Percentiles rank a stretch among this genome's conserved stretches.
Conservation (phyloP, 2,113 vertebrate species). For the Neopipo cinnamomea region DNA sequence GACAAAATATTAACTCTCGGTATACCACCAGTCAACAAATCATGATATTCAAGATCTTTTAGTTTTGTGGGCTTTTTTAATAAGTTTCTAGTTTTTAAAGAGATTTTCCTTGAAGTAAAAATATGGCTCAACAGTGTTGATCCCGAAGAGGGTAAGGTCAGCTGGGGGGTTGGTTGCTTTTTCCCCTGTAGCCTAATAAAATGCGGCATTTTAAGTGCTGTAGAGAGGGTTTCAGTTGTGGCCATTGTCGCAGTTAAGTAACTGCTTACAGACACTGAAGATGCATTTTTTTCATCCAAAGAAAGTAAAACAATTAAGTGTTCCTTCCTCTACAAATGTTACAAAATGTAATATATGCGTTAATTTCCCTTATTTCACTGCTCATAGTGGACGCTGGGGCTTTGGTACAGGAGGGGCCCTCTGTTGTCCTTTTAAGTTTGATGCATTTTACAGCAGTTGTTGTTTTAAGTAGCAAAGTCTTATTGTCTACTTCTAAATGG, state of each 20-base stretch:
- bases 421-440: background rate
- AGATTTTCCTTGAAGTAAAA: background rate
- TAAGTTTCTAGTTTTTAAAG: background rate
- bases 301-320: background rate
- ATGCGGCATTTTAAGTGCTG: conserved; percentile 42
- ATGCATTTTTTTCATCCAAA: background rate
- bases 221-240: background rate
- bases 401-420: background rate
- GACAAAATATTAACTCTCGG: background rate
- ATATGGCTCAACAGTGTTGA: background rate
- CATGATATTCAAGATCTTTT: background rate
- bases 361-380: background rate
- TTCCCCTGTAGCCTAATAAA: conserved; percentile 14
- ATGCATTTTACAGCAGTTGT: background rate
- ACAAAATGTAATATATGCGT: background rate
- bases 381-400: background rate
- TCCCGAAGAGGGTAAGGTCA: background rate
- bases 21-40: background rate
- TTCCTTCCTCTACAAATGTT: background rate
- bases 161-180: background rate
- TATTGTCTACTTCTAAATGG: background rate
- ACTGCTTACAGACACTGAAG: background rate
- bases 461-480: background rate
- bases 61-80: background rate
- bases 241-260: background rate